Evolutionary conservation across 2,797 vertebrate species (phyloP).

Genomic region (Hippopotamyrus pictus): DNA sequence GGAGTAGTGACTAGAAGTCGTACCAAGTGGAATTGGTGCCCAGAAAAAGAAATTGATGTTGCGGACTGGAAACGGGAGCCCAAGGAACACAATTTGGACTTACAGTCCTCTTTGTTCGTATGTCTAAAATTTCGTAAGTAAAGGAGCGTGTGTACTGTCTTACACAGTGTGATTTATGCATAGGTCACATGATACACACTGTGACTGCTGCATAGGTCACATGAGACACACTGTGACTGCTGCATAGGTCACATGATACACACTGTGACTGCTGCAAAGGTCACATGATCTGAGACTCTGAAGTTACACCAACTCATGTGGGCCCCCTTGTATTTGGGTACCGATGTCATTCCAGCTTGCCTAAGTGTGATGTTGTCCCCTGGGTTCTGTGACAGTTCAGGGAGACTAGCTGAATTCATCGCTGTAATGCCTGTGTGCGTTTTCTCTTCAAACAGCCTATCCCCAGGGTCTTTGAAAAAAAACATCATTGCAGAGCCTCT

Average conservation of each 20-base stretch:
- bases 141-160: neutral
- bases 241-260: neutral
- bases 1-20: no score
- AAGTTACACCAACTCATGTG: neutral
- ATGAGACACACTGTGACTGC: neutral
- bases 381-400: neutral
- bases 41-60: neutral
- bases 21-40: neutral
- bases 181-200: neutral
- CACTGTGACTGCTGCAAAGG: neutral
- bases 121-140: no score
- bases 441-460: neutral
- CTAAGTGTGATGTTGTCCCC: neutral
- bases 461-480: slow-evolving; percentile 5
- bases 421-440: neutral
- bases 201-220: neutral
- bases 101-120: no score
- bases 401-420: neutral
- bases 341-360: neutral
- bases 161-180: neutral
- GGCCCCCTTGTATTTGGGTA: neutral
- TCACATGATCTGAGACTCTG: neutral
- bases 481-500: slow-evolving; percentile 21
- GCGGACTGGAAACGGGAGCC: neutral
- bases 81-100: neutral